Percentiles rank a stretch among this genome's conserved stretches.
Evolutionary conservation across 1,140 invertebrate genomes (phyloP).

Genomic region (Hormaphis cornu): DNA sequence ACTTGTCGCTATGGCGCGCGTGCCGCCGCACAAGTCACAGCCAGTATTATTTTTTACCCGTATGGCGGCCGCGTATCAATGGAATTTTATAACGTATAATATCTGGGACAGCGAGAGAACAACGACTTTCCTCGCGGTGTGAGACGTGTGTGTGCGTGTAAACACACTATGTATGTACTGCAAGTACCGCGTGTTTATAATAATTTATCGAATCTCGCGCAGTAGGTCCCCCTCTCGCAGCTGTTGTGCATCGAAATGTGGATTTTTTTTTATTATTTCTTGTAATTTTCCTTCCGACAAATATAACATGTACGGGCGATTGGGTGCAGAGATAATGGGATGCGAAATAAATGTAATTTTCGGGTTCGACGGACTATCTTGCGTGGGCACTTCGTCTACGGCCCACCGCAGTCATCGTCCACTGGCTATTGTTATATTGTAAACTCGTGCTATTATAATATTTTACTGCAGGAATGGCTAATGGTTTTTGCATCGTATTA

Average conservation of each 20-base stretch:
- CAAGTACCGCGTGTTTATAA: not conserved
- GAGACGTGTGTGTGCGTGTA: not conserved
- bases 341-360: constrained; percentile 16
- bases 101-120: constrained; percentile 8
- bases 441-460: no score
- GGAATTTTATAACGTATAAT: not conserved
- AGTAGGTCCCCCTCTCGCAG: no score
- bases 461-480: not conserved
- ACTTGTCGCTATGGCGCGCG: not conserved
- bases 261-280: not conserved
- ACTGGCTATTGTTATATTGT: not conserved
- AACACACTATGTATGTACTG: not conserved
- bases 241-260: not conserved
- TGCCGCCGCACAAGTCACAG: not conserved
- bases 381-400: not conserved
- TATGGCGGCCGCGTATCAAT: no score
- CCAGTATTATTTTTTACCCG: constrained; percentile 16
- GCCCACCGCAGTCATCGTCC: not conserved
- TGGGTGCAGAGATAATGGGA: not conserved
- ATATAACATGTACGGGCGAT: not conserved
- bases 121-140: not conserved
- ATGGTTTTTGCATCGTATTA: constrained; percentile 1
- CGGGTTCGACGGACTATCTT: constrained; percentile 9
- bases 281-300: not conserved
- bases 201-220: no score